Conservation (phyloP, 2,113 vertebrate species). For the Beaufortia kweichowensis region DNA sequence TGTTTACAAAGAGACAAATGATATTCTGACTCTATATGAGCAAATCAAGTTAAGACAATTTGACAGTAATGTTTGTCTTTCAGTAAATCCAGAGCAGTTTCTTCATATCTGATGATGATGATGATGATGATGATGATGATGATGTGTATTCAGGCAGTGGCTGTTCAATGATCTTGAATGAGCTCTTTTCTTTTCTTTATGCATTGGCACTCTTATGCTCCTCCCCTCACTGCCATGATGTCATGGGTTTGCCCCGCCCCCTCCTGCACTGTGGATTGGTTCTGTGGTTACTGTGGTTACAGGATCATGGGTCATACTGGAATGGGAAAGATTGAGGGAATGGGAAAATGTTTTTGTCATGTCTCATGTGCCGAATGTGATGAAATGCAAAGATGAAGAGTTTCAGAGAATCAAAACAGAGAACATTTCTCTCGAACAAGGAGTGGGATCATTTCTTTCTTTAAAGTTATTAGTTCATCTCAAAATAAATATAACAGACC, state of each 20-base stretch:
- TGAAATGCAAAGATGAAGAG: constrained; percentile 22
- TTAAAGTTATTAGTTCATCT: too few species aligned
- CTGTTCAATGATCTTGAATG: constrained; percentile 3
- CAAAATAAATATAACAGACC: too few species aligned
- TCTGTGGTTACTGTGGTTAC: constrained; percentile 58
- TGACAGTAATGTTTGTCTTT: too few species aligned
- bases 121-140: too few species aligned
- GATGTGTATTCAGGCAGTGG: neutral
- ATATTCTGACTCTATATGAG: too few species aligned
- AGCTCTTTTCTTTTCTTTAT: constrained; percentile 49
- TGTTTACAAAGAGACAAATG: too few species aligned
- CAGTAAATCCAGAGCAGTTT: too few species aligned
- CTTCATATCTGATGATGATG: too few species aligned
- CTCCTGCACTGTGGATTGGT: constrained; percentile 49
- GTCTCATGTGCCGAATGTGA: neutral
- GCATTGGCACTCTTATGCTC: constrained; percentile 63
- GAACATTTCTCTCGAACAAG: neutral
- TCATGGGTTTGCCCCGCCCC: neutral
- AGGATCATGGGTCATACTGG: constrained; percentile 39
- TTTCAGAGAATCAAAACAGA: neutral
- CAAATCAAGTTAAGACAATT: too few species aligned
- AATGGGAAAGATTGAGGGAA: constrained; percentile 32
- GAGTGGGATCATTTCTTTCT: too few species aligned
- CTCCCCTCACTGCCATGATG: constrained; percentile 46
- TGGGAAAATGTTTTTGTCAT: constrained; percentile 13